Evolutionary conservation across 92 coral and sea anemone species (phyloP).

Genomic region (Zoanthus solanderi): DNA sequence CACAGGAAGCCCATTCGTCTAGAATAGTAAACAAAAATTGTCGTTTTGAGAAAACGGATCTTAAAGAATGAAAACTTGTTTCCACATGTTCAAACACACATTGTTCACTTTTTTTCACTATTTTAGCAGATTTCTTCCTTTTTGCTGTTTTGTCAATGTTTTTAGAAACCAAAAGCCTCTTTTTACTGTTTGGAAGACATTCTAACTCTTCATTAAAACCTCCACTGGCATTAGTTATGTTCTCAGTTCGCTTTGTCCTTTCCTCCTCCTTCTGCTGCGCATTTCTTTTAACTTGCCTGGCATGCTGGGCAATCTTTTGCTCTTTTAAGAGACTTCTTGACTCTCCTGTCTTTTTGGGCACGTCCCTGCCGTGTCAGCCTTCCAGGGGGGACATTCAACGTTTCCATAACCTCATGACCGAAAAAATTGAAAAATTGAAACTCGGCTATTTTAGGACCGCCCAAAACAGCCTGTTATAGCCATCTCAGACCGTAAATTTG

Average conservation of each 20-base stretch:
- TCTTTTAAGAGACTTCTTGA: background rate
- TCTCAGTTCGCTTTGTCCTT: background rate
- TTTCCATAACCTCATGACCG: background rate
- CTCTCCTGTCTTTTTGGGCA: background rate
- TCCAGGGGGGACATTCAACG: background rate
- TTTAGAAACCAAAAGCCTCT: background rate
- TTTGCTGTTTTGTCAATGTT: background rate
- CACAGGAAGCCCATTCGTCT: background rate
- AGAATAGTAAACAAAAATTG: background rate
- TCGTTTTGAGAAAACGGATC: slow-evolving; percentile 14
- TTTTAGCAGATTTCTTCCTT: slow-evolving; percentile 1
- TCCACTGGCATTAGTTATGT: background rate
- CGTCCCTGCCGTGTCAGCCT: background rate
- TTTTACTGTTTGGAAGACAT: background rate
- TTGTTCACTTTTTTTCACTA: background rate
- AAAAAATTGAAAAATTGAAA: too few species aligned
- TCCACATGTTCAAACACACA: slow-evolving; percentile 1
- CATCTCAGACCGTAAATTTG: too few species aligned
- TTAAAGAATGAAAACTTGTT: slow-evolving; percentile 7
- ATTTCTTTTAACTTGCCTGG: background rate
- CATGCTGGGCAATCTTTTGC: background rate
- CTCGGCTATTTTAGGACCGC: too few species aligned
- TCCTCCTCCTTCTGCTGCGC: slow-evolving; percentile 7
- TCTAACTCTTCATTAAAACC: slow-evolving; percentile 1
- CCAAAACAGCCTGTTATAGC: too few species aligned